Evolutionary conservation across 2,797 vertebrate species (phyloP), one percentile per base, ranked within the genome.

Genomic region (Falco peregrinus): DNA sequence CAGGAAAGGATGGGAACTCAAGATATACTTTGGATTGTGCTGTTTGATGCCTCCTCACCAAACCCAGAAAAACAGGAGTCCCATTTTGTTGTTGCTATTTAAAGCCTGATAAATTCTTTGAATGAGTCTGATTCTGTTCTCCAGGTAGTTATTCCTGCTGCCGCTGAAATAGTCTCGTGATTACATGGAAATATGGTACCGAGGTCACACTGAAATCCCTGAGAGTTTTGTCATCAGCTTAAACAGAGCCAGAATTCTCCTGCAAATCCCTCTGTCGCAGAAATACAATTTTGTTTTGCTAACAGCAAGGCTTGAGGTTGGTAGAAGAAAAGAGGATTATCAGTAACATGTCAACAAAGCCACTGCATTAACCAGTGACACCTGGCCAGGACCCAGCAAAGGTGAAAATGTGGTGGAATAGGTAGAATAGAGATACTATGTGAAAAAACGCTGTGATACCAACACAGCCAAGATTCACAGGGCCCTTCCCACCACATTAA

Each of bases 271-370:
- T 68, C 63, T 31, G 11, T 10, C 54, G 61, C 1, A 79, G 65
- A 78, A 95, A 84, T 3, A 78, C 10, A 90, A 60, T 83, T 92
- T 85, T 92, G 47, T 56, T 92, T 89, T 91, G 81, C 90, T 87
- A 71, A 56, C 65, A 86, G 69, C 0, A 19, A 61, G 63, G 37
- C 50, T 83, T 28, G 43, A 83, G 28, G 50, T 53, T 91, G 59
- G 81, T 65, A 60, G 65, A 92, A 96, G 60, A 85, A 87, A 94
- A 89, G 84, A 75, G 83, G 84, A 94, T 96, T 96, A 92, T 89
- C 89, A 87, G 73, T 48, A 92, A 71, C 65, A 41, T 22, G 33
- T 75, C 94, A 96, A 90, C 96, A 96, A 93, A 95, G 61, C 57
- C 69, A 25, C 61, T 86, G 87, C 84, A 73, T 93, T 91, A 60